Evolutionary conservation across 2,888 invertebrate genomes (phyloP).

Genomic region (Petrolisthes manimaculis): DNA sequence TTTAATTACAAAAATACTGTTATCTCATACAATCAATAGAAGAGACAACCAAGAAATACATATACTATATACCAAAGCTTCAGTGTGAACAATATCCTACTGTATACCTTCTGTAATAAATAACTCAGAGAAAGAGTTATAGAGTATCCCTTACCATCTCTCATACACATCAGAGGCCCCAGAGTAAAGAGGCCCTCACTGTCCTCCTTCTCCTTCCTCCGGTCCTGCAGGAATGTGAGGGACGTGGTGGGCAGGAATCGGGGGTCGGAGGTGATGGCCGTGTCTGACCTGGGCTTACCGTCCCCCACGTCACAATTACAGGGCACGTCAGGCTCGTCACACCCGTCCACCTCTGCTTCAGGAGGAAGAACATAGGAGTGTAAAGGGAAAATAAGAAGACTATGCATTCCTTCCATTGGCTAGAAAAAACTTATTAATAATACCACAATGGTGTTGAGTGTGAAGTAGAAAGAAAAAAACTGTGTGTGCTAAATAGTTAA

Average conservation of each 20-base stretch:
- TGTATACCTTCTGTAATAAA: no score
- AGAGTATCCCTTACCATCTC: constrained; percentile 79
- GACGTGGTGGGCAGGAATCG: constrained; percentile 89
- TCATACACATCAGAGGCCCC: constrained; percentile 92
- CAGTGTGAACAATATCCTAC: no score
- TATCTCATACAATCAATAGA: neutral
- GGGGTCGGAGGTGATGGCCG: constrained; percentile 85
- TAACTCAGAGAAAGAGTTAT: neutral
- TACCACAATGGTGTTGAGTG: no score
- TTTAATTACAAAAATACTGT: no score
- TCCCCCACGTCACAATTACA: constrained; percentile 90
- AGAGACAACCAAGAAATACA: neutral
- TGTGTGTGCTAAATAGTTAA: no score
- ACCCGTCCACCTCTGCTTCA: constrained; percentile 79
- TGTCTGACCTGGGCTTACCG: constrained; percentile 89
- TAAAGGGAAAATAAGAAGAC: no score
- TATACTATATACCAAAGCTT: no score
- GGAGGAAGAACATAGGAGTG: neutral
- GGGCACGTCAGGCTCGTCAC: constrained; percentile 83
- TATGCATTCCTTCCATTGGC: no score
- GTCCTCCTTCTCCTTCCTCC: constrained; percentile 83
- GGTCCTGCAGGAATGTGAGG: constrained; percentile 87
- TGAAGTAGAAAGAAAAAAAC: no score
- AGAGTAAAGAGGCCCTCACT: constrained; percentile 89
- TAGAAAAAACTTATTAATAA: no score